phyloP scores from a whole-genome alignment of 2,113 vertebrate species.

The Zapornia atra region DNA sequence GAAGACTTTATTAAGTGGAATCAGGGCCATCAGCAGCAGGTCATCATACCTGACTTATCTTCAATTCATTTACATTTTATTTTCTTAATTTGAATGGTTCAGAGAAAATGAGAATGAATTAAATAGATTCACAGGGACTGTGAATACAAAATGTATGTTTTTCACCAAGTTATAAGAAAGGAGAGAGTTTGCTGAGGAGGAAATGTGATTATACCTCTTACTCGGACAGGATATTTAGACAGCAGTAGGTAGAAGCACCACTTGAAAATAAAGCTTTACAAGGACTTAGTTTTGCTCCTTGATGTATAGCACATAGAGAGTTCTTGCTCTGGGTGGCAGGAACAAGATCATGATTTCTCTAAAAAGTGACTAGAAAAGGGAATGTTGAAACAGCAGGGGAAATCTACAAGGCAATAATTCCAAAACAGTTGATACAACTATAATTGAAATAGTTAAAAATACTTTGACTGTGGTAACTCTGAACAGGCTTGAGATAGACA shows the following conservation, averaged over 20 bases:
- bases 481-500: constrained; percentile 22
- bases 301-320: not conserved
- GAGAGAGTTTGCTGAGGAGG: not conserved
- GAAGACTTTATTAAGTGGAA: not conserved
- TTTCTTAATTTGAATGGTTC: constrained; percentile 1
- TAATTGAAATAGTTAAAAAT: constrained; percentile 61
- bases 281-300: not conserved
- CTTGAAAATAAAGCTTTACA: not conserved
- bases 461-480: constrained; percentile 19
- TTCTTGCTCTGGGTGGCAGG: not conserved
- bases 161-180: not conserved
- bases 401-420: constrained; percentile 15
- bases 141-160: not conserved
- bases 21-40: not conserved
- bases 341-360: constrained; percentile 3
- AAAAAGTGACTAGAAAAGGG: not conserved
- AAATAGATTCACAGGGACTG: not conserved
- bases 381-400: not conserved
- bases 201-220: not conserved
- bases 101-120: not conserved
- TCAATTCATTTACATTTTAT: not conserved
- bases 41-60: not conserved
- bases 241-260: not conserved
- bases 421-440: constrained; percentile 13
- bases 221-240: not conserved